Conservation (phyloP, 2,888 invertebrate species). For the Agonopterix arenella region DNA sequence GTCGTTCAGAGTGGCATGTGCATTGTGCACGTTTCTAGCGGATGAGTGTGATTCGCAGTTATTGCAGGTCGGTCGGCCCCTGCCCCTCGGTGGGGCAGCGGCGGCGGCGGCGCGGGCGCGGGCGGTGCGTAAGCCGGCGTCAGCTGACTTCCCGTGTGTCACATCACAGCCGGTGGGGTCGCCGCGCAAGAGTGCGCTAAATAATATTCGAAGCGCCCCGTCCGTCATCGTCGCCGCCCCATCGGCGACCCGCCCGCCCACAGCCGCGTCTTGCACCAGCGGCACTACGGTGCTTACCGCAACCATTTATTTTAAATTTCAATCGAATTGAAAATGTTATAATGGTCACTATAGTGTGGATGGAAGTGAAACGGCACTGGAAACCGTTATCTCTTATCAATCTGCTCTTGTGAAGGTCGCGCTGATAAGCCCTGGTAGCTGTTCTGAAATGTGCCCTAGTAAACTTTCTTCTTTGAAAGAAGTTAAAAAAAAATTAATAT, state of each 20-base stretch:
- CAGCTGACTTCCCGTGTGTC: conserved; percentile 56
- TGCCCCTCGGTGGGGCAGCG: conserved; percentile 1
- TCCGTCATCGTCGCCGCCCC: conserved; percentile 15
- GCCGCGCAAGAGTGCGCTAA: conserved; percentile 42
- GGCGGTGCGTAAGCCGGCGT: conserved; percentile 11
- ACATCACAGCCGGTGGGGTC: too few relatives aligned
- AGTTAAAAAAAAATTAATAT: background rate
- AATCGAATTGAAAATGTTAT: too few relatives aligned
- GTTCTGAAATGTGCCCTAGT: background rate
- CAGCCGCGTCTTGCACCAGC: conserved; percentile 9
- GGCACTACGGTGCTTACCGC: background rate
- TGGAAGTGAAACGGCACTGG: conserved; percentile 7
- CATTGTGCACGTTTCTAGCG: conserved; percentile 10
- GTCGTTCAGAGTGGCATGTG: conserved; percentile 19
- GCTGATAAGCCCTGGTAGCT: conserved; percentile 45
- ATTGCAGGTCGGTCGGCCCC: conserved; percentile 5
- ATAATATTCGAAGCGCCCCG: conserved; percentile 16
- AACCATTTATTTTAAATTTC: too few relatives aligned
- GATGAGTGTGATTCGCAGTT: conserved; percentile 8
- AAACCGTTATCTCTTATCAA: conserved; percentile 71
- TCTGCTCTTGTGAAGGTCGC: conserved; percentile 69
- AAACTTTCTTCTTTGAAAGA: background rate
- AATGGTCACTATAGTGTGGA: background rate
- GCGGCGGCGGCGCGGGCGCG: conserved; percentile 5
- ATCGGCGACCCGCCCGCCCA: conserved; percentile 12